A percentile compares a stretch with the other conserved stretches of the same genome.
Conservation (phyloP, 2,797 vertebrate genomes). For the Chanos chanos region DNA sequence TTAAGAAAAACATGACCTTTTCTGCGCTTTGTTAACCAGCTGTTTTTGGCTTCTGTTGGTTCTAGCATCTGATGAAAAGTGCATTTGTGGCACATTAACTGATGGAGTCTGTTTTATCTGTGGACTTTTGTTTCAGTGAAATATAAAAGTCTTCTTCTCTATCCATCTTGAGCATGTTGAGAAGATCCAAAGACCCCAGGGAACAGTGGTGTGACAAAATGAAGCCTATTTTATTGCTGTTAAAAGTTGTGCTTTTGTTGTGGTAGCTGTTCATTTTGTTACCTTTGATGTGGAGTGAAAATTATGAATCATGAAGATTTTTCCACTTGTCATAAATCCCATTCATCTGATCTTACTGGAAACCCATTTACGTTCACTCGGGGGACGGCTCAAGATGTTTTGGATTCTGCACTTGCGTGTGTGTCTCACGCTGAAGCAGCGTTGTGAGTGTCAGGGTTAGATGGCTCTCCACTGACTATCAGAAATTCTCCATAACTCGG, state of each 20-base stretch:
- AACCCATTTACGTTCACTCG: conserved; percentile 57
- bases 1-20: too few species aligned
- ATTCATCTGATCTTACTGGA: conserved; percentile 29
- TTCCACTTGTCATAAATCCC: conserved; percentile 43
- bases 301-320: conserved; percentile 38
- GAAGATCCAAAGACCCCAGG: conserved; percentile 50
- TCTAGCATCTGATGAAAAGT: not conserved
- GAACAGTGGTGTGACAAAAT: conserved; percentile 19
- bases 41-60: not conserved
- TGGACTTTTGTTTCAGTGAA: conserved; percentile 28
- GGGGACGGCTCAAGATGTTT: not conserved
- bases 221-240: conserved; percentile 46
- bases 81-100: conserved; percentile 20
- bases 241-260: conserved; percentile 50
- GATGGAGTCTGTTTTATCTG: conserved; percentile 2
- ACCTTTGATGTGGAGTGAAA: conserved; percentile 49
- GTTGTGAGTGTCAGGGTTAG: too few species aligned
- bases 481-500: too few species aligned
- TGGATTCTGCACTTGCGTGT: too few species aligned
- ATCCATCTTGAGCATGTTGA: conserved; percentile 36
- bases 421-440: too few species aligned
- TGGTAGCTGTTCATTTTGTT: conserved; percentile 35
- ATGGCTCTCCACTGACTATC: too few species aligned
- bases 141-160: conserved; percentile 22
- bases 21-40: not conserved